Conservation (phyloP, 35 echinoderm and acorn worm species). For the Strongylocentrotus purpuratus region DNA sequence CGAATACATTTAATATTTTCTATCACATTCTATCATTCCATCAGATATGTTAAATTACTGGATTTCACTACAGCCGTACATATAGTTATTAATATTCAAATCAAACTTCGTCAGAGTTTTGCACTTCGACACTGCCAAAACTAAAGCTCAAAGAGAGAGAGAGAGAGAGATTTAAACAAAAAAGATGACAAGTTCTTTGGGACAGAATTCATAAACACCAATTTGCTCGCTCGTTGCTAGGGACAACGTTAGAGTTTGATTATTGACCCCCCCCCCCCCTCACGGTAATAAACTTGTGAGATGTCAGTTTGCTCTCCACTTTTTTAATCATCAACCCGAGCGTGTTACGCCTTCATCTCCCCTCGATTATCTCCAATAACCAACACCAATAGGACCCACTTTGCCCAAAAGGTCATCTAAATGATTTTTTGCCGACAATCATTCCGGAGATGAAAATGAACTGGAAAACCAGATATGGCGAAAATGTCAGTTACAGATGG, state of each 20-base stretch:
- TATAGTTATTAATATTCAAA: no score
- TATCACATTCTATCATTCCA: no score
- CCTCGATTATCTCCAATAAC: not conserved
- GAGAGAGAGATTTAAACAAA: no score
- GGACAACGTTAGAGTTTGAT: not conserved
- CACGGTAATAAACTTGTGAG: not conserved
- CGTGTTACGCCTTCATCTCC: not conserved
- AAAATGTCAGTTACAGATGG: not conserved
- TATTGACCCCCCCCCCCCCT: not conserved
- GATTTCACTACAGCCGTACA: no score
- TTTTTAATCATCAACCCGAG: not conserved
- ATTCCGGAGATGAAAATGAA: not conserved
- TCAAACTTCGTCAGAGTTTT: no score
- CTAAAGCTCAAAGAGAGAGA: not conserved
- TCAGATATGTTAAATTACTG: no score
- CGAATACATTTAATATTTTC: no score
- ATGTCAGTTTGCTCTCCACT: not conserved
- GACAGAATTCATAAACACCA: no score
- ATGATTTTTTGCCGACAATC: not conserved
- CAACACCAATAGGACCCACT: not conserved
- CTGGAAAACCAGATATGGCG: not conserved
- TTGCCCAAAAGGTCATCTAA: not conserved
- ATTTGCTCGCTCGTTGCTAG: not conserved
- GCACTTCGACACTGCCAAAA: no score
- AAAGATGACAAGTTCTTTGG: not conserved